phyloP scores from a whole-genome alignment of 2,797 vertebrate genomes.

The Halcyon chelicuti region DNA sequence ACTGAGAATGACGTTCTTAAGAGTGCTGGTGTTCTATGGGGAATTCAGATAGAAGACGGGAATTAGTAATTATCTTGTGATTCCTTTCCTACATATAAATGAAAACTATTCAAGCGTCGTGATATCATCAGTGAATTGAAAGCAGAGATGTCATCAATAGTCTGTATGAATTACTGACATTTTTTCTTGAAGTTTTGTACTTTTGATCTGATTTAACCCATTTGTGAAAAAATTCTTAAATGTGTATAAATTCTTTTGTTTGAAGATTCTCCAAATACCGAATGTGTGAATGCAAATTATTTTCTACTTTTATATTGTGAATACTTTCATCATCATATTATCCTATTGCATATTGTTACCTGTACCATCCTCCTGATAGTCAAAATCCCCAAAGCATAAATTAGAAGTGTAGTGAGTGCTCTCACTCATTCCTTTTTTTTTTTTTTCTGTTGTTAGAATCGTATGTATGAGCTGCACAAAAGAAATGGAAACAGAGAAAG shows the following conservation, averaged over 20 bases:
- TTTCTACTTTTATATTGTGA: not conserved
- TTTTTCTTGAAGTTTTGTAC: not conserved
- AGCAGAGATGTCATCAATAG: not conserved
- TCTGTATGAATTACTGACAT: not conserved
- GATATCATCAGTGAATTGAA: not conserved
- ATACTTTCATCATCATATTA: not conserved
- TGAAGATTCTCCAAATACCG: not conserved
- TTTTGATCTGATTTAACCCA: not conserved
- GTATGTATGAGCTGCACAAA: not conserved
- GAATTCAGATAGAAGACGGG: not conserved
- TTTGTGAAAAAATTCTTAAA: not conserved
- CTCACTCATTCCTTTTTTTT: not conserved
- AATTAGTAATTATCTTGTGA: not conserved
- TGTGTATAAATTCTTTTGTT: not conserved
- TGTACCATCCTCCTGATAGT: not conserved
- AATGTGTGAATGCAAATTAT: not conserved
- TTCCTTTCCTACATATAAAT: slow-evolving; percentile 6
- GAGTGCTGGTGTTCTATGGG: not conserved
- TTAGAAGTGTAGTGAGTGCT: not conserved
- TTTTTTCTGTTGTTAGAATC: not conserved
- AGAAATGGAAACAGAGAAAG: not conserved
- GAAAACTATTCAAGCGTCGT: not conserved
- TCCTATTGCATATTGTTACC: not conserved
- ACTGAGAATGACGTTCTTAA: not conserved
- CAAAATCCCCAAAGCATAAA: not conserved